phyloP scores from a whole-genome alignment of 1,140 invertebrate genomes.

The Macrocentrus cingulum region DNA sequence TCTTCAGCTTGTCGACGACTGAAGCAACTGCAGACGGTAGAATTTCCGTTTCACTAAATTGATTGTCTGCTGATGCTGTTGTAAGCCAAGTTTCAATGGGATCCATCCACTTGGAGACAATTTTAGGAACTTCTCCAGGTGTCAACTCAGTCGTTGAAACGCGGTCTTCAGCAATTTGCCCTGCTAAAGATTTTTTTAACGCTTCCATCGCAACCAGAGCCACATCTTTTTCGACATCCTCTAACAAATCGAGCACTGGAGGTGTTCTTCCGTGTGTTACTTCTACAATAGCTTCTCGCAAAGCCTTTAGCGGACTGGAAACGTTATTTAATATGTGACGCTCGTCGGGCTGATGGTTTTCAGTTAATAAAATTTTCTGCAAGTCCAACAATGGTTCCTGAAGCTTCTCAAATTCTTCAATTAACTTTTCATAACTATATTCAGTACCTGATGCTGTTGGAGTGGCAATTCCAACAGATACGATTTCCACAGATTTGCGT shows the following conservation, averaged over 20 bases:
- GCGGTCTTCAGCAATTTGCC: conserved; percentile 20
- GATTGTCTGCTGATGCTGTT: conserved; percentile 26
- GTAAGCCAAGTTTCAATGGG: conserved; percentile 39
- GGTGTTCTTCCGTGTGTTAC: conserved; percentile 26
- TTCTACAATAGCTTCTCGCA: conserved; percentile 34
- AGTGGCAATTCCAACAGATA: conserved; percentile 32
- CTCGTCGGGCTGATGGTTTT: conserved; percentile 36
- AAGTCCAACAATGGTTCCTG: conserved; percentile 41
- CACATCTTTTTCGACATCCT: conserved; percentile 44
- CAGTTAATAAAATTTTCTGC: conserved; percentile 41
- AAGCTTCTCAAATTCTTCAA: conserved; percentile 38
- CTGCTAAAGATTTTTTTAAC: conserved; percentile 30
- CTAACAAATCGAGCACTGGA: conserved; percentile 39
- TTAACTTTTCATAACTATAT: conserved; percentile 29
- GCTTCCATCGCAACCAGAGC: conserved; percentile 34
- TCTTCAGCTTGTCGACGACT: conserved; percentile 33
- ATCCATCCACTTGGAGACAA: conserved; percentile 28
- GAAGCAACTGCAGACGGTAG: conserved; percentile 23
- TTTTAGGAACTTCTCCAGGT: conserved; percentile 18
- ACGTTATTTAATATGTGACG: conserved; percentile 37
- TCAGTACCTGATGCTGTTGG: conserved; percentile 30
- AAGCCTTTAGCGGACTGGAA: conserved; percentile 32
- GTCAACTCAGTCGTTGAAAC: conserved; percentile 15
- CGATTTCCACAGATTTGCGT: conserved; percentile 29
- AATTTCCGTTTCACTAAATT: conserved; percentile 27